These are phyloP conservation scores for Papilio helenus DNA, from an alignment of 1,140 invertebrate genomes.

Conservation along the genomic window DNA sequence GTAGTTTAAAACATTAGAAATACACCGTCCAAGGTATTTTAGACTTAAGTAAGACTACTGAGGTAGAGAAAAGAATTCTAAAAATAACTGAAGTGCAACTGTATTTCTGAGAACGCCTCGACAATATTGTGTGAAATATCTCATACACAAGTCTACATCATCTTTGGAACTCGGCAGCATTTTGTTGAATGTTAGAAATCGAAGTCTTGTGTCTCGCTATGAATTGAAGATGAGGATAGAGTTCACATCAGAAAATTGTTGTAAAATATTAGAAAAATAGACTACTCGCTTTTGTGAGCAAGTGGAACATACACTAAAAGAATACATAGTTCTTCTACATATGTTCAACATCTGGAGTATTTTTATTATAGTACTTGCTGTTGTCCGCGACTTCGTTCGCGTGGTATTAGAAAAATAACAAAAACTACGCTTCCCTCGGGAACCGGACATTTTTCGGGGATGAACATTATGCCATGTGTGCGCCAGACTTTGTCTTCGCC, in stretches of 20 bases:
- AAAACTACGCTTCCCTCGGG: too few species aligned
- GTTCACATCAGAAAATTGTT: background rate
- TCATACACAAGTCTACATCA: background rate
- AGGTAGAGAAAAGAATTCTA: background rate
- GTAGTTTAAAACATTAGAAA: too few species aligned
- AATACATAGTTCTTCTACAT: too few species aligned
- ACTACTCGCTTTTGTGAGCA: background rate
- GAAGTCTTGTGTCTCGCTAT: conserved; percentile 2
- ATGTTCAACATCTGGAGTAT: too few species aligned
- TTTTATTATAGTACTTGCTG: too few species aligned
- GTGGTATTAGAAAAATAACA: too few species aligned
- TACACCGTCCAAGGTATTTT: too few species aligned
- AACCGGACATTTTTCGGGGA: too few species aligned
- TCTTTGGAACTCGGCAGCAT: background rate
- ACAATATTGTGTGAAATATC: background rate
- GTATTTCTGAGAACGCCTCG: background rate
- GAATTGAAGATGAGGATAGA: background rate
- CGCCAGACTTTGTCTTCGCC: too few species aligned
- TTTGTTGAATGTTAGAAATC: conserved; percentile 7
- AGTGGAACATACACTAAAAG: background rate
- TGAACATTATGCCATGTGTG: too few species aligned
- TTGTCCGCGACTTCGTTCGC: too few species aligned
- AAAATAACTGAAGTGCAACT: background rate
- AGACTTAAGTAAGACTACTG: background rate
- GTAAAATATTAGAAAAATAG: background rate